Evolutionary conservation across 2,113 vertebrate genomes (phyloP).

Genomic region (Triplophysa siluroides): DNA sequence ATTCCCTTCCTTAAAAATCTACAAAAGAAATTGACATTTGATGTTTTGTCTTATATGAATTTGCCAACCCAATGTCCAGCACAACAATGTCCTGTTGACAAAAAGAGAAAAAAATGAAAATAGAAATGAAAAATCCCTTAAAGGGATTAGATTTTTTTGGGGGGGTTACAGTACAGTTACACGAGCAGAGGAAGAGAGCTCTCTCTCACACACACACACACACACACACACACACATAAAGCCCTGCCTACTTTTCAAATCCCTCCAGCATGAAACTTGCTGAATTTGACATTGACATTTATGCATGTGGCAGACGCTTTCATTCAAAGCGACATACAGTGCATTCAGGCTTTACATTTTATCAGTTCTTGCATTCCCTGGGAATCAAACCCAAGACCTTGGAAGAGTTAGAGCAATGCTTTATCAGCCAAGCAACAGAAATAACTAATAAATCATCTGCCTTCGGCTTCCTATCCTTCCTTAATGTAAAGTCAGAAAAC

Average conservation of each 20-base stretch:
- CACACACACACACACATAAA: constrained; percentile 13
- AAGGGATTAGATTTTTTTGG: constrained; percentile 42
- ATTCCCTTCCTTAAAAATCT: neutral
- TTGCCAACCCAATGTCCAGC: constrained; percentile 1
- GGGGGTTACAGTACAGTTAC: constrained; percentile 41
- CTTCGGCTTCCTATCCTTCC: neutral
- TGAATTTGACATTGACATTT: too few relatives aligned
- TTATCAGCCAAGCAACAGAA: too few relatives aligned
- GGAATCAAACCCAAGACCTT: neutral
- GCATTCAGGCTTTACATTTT: too few relatives aligned
- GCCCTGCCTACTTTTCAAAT: constrained; percentile 21
- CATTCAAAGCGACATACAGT: too few relatives aligned
- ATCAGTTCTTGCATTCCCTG: too few relatives aligned
- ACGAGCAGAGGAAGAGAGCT: constrained; percentile 27
- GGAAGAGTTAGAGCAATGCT: too few relatives aligned
- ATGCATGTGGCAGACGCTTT: too few relatives aligned
- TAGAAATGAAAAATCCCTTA: neutral
- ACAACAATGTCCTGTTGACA: neutral
- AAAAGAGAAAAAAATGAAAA: neutral
- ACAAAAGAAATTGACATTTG: neutral
- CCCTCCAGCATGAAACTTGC: neutral
- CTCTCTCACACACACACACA: neutral
- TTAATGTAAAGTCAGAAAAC: neutral
- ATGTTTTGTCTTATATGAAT: neutral
- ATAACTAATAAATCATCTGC: neutral